Conservation (phyloP, 2,888 invertebrate genomes). For the Silvanus unidentatus region DNA sequence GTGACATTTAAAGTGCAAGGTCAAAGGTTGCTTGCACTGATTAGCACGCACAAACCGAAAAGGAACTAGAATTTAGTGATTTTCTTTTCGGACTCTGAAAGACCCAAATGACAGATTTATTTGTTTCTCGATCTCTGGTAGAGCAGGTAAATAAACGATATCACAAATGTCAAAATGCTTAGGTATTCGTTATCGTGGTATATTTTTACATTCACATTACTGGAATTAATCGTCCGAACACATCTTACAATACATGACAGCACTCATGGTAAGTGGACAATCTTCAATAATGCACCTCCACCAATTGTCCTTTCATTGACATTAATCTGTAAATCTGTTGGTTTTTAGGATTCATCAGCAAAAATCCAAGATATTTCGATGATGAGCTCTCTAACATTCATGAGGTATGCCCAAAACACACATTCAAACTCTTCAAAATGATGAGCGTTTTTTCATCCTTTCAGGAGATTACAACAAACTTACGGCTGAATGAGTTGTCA, state of each 20-base stretch:
- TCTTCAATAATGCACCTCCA: constrained; percentile 12
- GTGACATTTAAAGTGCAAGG: too few species aligned
- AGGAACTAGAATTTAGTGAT: too few species aligned
- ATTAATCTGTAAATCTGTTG: too few species aligned
- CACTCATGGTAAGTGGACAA: constrained; percentile 62
- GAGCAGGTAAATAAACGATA: constrained; percentile 28
- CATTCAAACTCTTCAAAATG: too few species aligned
- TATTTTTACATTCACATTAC: constrained; percentile 60
- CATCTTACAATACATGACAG: constrained; percentile 67
- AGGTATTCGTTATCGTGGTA: constrained; percentile 54
- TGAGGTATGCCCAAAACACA: too few species aligned
- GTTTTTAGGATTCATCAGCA: constrained; percentile 67
- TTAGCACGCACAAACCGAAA: too few species aligned
- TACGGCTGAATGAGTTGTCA: constrained; percentile 33
- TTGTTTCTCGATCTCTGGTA: constrained; percentile 13
- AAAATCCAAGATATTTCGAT: constrained; percentile 63
- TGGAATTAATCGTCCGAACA: constrained; percentile 62
- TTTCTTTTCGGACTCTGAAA: background rate
- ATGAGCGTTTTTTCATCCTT: constrained; percentile 25
- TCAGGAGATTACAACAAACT: constrained; percentile 41
- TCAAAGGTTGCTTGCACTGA: too few species aligned
- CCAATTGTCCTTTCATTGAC: constrained; percentile 20
- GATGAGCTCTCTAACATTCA: constrained; percentile 56
- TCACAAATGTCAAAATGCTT: constrained; percentile 44
- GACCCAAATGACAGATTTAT: constrained; percentile 19